Base-by-base conservation (phyloP, 2,888 invertebrate genomes). In the Listrodromus nycthemerus region DNA sequence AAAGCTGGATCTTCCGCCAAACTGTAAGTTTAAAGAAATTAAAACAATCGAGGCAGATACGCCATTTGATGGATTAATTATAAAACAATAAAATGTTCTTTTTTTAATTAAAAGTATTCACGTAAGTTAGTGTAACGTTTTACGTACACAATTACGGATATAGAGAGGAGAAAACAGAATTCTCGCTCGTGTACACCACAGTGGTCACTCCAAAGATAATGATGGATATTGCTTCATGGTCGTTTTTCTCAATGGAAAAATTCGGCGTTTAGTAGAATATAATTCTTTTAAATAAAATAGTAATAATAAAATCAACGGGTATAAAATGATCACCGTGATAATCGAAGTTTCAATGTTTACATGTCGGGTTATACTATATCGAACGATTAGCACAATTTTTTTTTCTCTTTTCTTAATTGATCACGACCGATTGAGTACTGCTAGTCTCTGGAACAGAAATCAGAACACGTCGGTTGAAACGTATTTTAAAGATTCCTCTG, bases 401-500 rank as follows among this genome's bases (percentile, higher is more conserved):
- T 65, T 80, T 73, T 73, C 65, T 45, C 61, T 78, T 74, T 76
- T 84, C 74, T 78, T 76, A 82, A 85, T 80, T 82, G 79, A 78
- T 82, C 83, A 82, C 74, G 83, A 84, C 71, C 83, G 78, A 82
- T 80, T 80, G 84, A 86, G 84, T 81, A 81, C 82, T 90, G 90
- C 92, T 92, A 92, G 91, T 92, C 91, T 93, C 93, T 93, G 93
- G 92, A 93, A 93, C 93, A 93, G 93, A 93, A 93, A 93, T 92
- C 92, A 93, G 92, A 88, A 92, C 91, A 92, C 92, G 91, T 91
- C 89, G 88, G 88, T 84, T 84, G 82, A 90, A 92, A 87, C 86
- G 83, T 83, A 85, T 86, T 83, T 85, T 86, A 50, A 79, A 85
- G 87, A 88, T 89, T 88, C 87, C 80, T 87, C 85, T 83, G 82